Conservation (phyloP, 2,888 invertebrate species). For the Tricholauxania praeusta region DNA sequence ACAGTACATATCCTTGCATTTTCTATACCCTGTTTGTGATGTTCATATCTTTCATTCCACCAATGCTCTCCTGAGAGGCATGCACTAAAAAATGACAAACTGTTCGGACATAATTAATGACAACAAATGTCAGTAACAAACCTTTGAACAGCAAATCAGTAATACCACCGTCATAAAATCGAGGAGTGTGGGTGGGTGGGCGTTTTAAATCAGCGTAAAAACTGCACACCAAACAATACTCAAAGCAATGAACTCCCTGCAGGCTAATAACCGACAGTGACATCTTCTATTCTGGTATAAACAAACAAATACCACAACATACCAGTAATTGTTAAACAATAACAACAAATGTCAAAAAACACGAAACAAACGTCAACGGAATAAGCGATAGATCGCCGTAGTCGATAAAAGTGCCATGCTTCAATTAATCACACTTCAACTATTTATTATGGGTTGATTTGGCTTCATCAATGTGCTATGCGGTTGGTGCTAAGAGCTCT, state of each 20-base stretch:
- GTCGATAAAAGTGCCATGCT: slow-evolving; percentile 14
- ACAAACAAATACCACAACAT: not conserved
- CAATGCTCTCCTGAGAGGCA: not conserved
- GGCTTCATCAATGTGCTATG: not conserved
- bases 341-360: slow-evolving; percentile 18
- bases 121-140: slow-evolving; percentile 62
- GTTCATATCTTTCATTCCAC: not conserved
- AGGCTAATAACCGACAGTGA: slow-evolving; percentile 19
- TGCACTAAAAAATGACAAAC: slow-evolving; percentile 30
- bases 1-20: not conserved
- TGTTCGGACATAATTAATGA: slow-evolving; percentile 58
- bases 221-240: slow-evolving; percentile 8
- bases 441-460: slow-evolving; percentile 14
- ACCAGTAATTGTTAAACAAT: slow-evolving; percentile 23
- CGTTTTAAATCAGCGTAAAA: not conserved
- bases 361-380: slow-evolving; percentile 3
- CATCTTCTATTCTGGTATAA: slow-evolving; percentile 1
- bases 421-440: slow-evolving; percentile 30
- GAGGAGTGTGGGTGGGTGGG: too few species aligned
- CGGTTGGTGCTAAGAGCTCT: not conserved
- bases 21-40: slow-evolving; percentile 21
- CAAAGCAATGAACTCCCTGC: slow-evolving; percentile 11
- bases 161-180: not conserved
- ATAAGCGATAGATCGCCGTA: slow-evolving; percentile 2
- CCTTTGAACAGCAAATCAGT: slow-evolving; percentile 36